Evolutionary conservation across 2,888 invertebrate genomes (phyloP).

Genomic region (Lutraria lutraria): DNA sequence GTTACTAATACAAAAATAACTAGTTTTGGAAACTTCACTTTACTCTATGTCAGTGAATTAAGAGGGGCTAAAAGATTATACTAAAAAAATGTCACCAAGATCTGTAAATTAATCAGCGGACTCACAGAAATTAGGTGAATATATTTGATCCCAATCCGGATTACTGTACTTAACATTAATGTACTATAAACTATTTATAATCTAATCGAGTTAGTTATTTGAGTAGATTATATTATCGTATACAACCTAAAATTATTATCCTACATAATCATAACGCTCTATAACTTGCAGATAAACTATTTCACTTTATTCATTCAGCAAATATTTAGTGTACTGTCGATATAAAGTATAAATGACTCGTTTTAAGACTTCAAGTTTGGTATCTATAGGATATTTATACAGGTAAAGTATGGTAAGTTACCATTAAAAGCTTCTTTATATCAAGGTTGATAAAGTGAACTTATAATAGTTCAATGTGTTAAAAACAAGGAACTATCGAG

Average conservation of each 20-base stretch:
- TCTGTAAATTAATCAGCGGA: no score
- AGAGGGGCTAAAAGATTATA: no score
- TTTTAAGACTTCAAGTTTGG: neutral
- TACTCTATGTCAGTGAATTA: no score
- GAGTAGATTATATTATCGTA: neutral
- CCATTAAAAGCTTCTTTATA: neutral
- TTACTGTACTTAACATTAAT: neutral
- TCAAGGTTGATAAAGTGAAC: neutral
- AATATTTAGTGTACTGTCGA: neutral
- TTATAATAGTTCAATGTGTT: neutral
- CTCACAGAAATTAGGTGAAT: neutral
- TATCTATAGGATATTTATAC: neutral
- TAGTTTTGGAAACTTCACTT: no score
- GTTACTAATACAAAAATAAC: no score
- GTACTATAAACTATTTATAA: neutral
- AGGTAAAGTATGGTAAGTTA: neutral
- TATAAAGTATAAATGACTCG: neutral
- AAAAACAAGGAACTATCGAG: neutral
- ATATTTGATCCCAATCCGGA: constrained; percentile 1
- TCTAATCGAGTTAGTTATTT: neutral
- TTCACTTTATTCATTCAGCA: neutral
- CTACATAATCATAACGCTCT: neutral
- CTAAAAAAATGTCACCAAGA: no score
- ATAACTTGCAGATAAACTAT: constrained; percentile 2
- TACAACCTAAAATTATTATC: neutral